Evolutionary conservation across 2,797 vertebrate species (phyloP).

Genomic region (Danio jaintianensis): DNA sequence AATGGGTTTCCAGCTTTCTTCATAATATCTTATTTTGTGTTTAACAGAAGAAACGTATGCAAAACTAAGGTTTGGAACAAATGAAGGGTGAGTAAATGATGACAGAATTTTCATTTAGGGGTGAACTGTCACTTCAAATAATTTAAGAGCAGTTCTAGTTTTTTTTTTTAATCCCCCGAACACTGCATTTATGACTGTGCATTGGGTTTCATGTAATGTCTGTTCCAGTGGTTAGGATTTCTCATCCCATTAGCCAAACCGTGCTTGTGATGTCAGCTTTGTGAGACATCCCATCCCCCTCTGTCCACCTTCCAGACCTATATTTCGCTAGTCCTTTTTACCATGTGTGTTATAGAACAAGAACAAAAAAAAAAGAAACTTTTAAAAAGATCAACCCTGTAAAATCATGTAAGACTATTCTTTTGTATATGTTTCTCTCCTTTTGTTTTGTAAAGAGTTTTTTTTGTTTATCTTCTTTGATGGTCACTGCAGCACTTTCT

Average conservation of each 20-base stretch:
- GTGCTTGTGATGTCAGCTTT: constrained; percentile 79
- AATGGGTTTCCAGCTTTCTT: no score
- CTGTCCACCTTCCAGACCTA: constrained; percentile 37
- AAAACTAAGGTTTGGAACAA: no score
- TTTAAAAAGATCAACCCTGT: constrained; percentile 74
- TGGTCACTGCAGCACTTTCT: constrained; percentile 81
- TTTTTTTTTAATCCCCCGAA: constrained; percentile 3
- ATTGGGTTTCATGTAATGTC: constrained; percentile 61
- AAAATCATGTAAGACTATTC: constrained; percentile 80
- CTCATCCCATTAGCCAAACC: constrained; percentile 63
- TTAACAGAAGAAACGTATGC: no score
- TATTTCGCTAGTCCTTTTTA: constrained; percentile 64
- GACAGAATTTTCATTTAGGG: no score
- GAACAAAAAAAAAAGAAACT: constrained; percentile 68
- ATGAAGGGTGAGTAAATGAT: no score
- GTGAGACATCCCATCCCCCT: constrained; percentile 64
- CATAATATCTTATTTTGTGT: no score
- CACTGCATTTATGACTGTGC: constrained; percentile 55
- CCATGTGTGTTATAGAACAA: constrained; percentile 68
- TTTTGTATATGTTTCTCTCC: constrained; percentile 74
- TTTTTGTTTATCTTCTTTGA: constrained; percentile 76
- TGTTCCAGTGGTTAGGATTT: constrained; percentile 60
- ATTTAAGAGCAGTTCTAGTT: no score
- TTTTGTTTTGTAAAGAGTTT: constrained; percentile 80
- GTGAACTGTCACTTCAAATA: no score